Percentiles rank a stretch among this genome's conserved stretches.
Evolutionary conservation across 2,113 vertebrate species (phyloP).

Genomic region (Callionymus lyra): DNA sequence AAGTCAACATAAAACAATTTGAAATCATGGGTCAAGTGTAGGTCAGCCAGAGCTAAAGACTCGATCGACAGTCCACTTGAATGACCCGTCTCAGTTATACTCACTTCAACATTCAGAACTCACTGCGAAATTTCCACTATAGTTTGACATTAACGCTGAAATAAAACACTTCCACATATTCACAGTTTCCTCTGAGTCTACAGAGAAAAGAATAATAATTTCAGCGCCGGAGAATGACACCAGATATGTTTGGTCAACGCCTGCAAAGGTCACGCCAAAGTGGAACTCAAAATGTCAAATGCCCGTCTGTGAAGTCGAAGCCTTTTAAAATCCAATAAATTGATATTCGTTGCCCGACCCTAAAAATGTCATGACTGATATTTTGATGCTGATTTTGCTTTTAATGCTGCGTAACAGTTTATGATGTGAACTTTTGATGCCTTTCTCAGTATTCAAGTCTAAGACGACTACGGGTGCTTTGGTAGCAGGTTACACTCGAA

Average conservation of each 20-base stretch:
- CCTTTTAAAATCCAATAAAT: slow-evolving; percentile 5
- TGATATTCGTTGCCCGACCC: slow-evolving; percentile 3
- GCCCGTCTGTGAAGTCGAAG: slow-evolving; percentile 7
- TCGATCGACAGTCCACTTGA: too few relatives aligned
- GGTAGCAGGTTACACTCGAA: too few relatives aligned
- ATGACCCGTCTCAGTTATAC: too few relatives aligned
- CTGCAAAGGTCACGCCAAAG: slow-evolving; percentile 4
- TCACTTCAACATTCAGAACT: too few relatives aligned
- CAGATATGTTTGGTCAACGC: background rate
- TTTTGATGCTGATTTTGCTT: background rate
- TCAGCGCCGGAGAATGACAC: slow-evolving; percentile 1
- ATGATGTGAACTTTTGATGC: slow-evolving; percentile 3
- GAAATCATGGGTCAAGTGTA: too few relatives aligned
- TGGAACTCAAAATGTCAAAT: slow-evolving; percentile 9
- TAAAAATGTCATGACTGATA: slow-evolving; percentile 6
- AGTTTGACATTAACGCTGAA: too few relatives aligned
- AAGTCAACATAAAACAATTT: too few relatives aligned
- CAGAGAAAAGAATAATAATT: background rate
- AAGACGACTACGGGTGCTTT: too few relatives aligned
- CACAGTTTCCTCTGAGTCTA: too few relatives aligned
- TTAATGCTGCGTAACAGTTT: background rate
- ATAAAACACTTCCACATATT: too few relatives aligned
- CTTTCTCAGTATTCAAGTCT: background rate
- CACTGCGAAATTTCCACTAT: too few relatives aligned
- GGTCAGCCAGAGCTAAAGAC: too few relatives aligned